These are phyloP conservation scores for Furcifer pardalis DNA, from an alignment of 2,797 vertebrate species.

Conservation along the genomic window DNA sequence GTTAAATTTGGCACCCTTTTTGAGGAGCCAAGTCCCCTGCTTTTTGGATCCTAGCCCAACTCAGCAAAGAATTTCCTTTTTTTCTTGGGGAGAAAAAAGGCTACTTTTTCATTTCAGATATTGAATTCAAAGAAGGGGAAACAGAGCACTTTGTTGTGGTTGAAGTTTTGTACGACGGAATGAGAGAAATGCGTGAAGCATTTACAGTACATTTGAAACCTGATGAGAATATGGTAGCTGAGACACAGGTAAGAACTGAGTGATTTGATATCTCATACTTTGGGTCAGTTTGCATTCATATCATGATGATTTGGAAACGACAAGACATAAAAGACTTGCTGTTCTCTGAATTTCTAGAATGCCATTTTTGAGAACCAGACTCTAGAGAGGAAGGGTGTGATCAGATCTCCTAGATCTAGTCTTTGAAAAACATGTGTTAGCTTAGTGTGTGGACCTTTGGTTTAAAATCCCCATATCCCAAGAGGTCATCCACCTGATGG, in stretches of 20 bases:
- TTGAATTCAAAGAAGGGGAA: slow-evolving; percentile 87
- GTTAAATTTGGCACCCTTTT: background rate
- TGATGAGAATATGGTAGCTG: slow-evolving; percentile 89
- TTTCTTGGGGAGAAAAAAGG: background rate
- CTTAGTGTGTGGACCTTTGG: background rate
- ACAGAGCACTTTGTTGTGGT: slow-evolving; percentile 85
- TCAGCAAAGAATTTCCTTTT: slow-evolving; percentile 1
- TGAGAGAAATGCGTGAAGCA: slow-evolving; percentile 88
- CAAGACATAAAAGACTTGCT: background rate
- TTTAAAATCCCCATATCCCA: background rate
- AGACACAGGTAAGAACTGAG: slow-evolving; percentile 80
- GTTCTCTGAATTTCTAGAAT: background rate
- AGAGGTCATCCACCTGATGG: no score
- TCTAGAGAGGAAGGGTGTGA: background rate
- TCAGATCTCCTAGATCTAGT: background rate
- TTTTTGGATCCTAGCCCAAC: background rate
- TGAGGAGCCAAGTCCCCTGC: background rate
- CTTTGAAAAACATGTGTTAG: no score
- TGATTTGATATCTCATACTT: background rate
- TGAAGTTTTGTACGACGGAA: slow-evolving; percentile 84
- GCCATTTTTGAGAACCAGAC: background rate
- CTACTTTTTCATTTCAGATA: slow-evolving; percentile 72
- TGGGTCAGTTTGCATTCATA: background rate
- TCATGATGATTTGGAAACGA: background rate
- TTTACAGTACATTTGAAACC: slow-evolving; percentile 88